These are phyloP conservation scores for Nycticryphes semicollaris DNA, from an alignment of 2,113 vertebrate species.

Conservation along the genomic window DNA sequence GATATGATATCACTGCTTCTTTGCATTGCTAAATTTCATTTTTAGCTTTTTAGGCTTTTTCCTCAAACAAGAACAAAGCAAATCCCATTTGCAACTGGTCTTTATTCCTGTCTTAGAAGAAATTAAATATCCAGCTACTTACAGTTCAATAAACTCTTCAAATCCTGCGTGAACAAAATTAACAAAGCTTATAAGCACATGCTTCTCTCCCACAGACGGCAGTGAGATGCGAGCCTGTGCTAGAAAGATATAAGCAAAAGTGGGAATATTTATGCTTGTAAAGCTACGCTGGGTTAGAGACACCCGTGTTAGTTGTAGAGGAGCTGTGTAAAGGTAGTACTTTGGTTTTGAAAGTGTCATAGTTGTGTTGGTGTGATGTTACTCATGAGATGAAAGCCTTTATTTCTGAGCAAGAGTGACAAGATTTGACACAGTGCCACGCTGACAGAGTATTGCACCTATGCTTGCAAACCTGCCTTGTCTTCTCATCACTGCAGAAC, in stretches of 20 bases:
- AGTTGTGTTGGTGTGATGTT: not conserved
- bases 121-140: conserved; percentile 8
- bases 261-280: not conserved
- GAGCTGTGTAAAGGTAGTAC: not conserved
- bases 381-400: not conserved
- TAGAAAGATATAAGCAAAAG: not conserved
- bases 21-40: not conserved
- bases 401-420: not conserved
- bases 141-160: not conserved
- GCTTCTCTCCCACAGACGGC: not conserved
- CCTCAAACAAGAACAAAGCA: conserved; percentile 5
- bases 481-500: not conserved
- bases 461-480: not conserved
- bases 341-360: not conserved
- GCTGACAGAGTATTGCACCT: not conserved
- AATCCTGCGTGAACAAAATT: not conserved
- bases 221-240: not conserved
- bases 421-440: not conserved
- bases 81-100: not conserved
- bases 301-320: not conserved
- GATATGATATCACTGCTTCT: not conserved
- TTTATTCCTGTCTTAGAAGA: not conserved
- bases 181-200: not conserved
- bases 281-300: not conserved
- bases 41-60: not conserved